These are phyloP conservation scores for Andrena fulva DNA, from an alignment of 2,888 invertebrate species.

Conservation along the genomic window DNA sequence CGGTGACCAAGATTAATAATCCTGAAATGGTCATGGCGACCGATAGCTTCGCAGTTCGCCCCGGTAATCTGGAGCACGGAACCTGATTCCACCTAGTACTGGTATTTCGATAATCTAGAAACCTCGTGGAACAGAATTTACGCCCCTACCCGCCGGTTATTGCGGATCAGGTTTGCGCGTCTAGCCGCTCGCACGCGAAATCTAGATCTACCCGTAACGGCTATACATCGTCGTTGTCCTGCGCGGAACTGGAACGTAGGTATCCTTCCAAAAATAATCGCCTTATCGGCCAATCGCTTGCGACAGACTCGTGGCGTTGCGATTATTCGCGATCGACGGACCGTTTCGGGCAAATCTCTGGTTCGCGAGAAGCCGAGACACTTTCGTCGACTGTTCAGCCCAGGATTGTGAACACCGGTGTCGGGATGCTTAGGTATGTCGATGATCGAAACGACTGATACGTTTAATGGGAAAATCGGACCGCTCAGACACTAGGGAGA, in stretches of 20 bases:
- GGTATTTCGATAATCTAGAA: constrained; percentile 76
- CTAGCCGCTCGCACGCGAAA: constrained; percentile 50
- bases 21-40: constrained; percentile 68
- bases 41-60: constrained; percentile 62
- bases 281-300: constrained; percentile 21
- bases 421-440: background rate
- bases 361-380: background rate
- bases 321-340: constrained; percentile 19
- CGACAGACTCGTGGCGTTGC: background rate
- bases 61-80: constrained; percentile 63
- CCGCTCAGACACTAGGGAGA: background rate
- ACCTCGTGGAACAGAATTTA: constrained; percentile 68
- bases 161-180: constrained; percentile 62
- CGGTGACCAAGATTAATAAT: constrained; percentile 69
- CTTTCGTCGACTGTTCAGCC: background rate
- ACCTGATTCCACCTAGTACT: constrained; percentile 69
- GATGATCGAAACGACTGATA: background rate
- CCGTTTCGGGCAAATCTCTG: constrained; percentile 8
- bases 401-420: background rate
- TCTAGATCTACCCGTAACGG: constrained; percentile 51
- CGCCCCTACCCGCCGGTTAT: constrained; percentile 58
- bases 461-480: constrained; percentile 1
- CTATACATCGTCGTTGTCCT: background rate
- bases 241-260: constrained; percentile 37
- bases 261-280: constrained; percentile 33